phyloP scores from a whole-genome alignment of 2,113 vertebrate genomes.

The Sphyrna mokarran region DNA sequence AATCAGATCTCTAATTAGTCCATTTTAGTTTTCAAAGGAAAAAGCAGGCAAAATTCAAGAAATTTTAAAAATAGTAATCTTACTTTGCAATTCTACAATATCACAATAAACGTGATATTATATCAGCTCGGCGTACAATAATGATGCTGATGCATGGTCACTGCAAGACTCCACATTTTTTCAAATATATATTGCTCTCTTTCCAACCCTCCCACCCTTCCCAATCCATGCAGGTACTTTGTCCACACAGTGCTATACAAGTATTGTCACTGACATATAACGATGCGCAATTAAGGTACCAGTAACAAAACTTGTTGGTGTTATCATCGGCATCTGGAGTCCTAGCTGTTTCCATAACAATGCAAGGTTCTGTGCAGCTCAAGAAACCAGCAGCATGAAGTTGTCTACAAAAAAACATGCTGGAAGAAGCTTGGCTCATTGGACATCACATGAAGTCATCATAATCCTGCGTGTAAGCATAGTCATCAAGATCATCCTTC shows the following conservation, averaged over 20 bases:
- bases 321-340: not conserved
- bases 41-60: slow-evolving; percentile 13
- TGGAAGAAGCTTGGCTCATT: slow-evolving; percentile 43
- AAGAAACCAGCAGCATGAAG: slow-evolving; percentile 27
- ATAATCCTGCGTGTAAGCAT: slow-evolving; percentile 84
- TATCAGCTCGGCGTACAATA: slow-evolving; percentile 15
- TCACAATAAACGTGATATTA: slow-evolving; percentile 34
- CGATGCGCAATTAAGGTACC: slow-evolving; percentile 4
- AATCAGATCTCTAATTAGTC: not conserved
- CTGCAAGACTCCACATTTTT: slow-evolving; percentile 21
- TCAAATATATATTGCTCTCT: slow-evolving; percentile 12
- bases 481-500: slow-evolving; percentile 86
- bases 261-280: not conserved
- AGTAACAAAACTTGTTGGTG: not conserved
- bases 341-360: slow-evolving; percentile 12
- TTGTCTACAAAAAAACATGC: slow-evolving; percentile 18
- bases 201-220: not conserved
- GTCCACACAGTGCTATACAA: not conserved
- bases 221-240: slow-evolving; percentile 14
- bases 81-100: not conserved
- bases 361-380: slow-evolving; percentile 25
- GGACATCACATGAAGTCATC: slow-evolving; percentile 96
- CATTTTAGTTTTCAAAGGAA: not conserved
- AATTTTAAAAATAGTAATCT: slow-evolving; percentile 27
- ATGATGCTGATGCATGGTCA: not conserved